Conservation (phyloP, 2,888 invertebrate species). For the Drosophila atripex region DNA sequence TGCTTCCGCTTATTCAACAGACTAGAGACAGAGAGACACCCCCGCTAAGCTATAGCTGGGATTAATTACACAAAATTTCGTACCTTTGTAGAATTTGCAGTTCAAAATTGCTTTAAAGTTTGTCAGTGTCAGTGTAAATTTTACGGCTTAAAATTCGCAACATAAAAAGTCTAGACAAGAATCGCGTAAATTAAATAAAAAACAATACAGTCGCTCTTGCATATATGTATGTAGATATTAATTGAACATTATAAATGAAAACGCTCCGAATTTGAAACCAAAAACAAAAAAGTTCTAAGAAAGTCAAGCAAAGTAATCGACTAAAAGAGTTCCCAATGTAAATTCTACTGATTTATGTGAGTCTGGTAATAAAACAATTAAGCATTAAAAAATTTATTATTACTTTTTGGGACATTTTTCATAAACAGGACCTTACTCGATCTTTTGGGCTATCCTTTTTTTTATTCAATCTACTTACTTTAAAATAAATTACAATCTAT, state of each 20-base stretch:
- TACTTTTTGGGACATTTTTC: not conserved
- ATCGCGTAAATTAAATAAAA: constrained; percentile 28
- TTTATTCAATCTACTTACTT: constrained; percentile 71
- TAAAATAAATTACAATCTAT: constrained; percentile 69
- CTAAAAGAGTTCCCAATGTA: constrained; percentile 61
- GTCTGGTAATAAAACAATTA: constrained; percentile 62
- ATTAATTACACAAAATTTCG: constrained; percentile 58
- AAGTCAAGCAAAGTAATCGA: constrained; percentile 20
- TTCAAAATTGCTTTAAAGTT: constrained; percentile 81
- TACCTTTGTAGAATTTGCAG: constrained; percentile 83
- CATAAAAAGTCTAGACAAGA: constrained; percentile 33
- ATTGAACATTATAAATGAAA: constrained; percentile 42
- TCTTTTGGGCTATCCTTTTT: constrained; percentile 11
- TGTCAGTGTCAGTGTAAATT: constrained; percentile 58
- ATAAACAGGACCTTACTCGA: not conserved
- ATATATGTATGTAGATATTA: constrained; percentile 36
- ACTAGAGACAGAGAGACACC: constrained; percentile 33
- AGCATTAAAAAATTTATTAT: constrained; percentile 23
- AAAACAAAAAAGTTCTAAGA: constrained; percentile 21
- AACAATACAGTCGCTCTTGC: constrained; percentile 43
- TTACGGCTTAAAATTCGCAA: constrained; percentile 53
- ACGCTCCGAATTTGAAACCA: constrained; percentile 41
- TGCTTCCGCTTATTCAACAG: constrained; percentile 43
- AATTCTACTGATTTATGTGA: constrained; percentile 64
- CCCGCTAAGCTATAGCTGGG: constrained; percentile 18